phyloP scores from a whole-genome alignment of 1,140 invertebrate species.

The Ylistrum balloti region DNA sequence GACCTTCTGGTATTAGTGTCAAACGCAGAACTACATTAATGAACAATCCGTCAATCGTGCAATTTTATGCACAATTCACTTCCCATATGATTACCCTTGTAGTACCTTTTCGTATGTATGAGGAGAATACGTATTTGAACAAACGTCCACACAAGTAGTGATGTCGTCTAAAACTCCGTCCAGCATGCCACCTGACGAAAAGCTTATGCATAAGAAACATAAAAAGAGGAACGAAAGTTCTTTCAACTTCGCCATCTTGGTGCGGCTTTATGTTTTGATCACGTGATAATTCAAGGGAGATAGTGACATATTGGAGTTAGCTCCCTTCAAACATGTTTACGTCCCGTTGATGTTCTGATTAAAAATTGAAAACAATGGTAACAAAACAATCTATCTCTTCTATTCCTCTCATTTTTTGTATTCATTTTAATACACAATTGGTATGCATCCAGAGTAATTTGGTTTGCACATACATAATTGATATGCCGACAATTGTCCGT shows the following conservation, averaged over 20 bases:
- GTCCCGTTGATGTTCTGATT: too few relatives aligned
- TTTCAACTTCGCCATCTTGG: slow-evolving; percentile 55
- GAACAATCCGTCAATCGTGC: neutral
- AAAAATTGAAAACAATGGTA: too few relatives aligned
- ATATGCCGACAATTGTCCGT: too few relatives aligned
- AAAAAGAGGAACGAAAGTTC: slow-evolving; percentile 55
- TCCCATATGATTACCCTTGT: neutral
- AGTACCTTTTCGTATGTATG: slow-evolving; percentile 65
- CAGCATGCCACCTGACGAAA: slow-evolving; percentile 49
- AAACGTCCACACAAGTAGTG: slow-evolving; percentile 58
- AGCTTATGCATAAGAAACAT: slow-evolving; percentile 42
- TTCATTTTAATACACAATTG: too few relatives aligned
- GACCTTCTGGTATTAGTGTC: neutral
- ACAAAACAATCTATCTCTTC: too few relatives aligned
- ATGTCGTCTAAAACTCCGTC: slow-evolving; percentile 64
- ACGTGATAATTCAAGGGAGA: slow-evolving; percentile 55
- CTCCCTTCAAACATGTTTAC: neutral
- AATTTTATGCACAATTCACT: neutral
- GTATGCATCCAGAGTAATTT: too few relatives aligned
- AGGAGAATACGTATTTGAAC: slow-evolving; percentile 62
- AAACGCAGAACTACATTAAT: too few relatives aligned
- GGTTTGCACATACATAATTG: too few relatives aligned
- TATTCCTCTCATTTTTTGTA: too few relatives aligned
- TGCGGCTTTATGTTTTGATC: slow-evolving; percentile 59
- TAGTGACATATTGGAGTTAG: neutral